A percentile compares a stretch with the other conserved stretches of the same genome.
These are phyloP conservation scores for Enteromius argenteus DNA, from an alignment of 2,797 vertebrate species.

Conservation along the genomic window DNA sequence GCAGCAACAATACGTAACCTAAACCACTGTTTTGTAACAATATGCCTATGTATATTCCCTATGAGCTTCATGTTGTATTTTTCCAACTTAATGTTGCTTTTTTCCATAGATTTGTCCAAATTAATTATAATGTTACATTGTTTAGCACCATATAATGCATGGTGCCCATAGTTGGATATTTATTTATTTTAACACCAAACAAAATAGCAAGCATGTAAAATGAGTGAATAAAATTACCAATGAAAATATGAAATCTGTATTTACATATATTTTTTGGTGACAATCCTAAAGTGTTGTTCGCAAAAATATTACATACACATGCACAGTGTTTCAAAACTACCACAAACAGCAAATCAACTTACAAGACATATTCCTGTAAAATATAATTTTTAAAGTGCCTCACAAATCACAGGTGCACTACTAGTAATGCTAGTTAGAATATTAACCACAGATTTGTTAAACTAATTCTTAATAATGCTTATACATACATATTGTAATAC, in stretches of 20 bases:
- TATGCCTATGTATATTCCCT: neutral
- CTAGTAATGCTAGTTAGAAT: slow-evolving; percentile 31
- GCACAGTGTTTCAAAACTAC: slow-evolving; percentile 17
- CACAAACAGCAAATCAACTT: neutral
- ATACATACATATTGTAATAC: slow-evolving; percentile 1
- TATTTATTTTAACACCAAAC: neutral
- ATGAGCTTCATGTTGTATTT: neutral
- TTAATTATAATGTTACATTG: neutral
- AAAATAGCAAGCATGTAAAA: slow-evolving; percentile 7
- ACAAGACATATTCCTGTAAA: slow-evolving; percentile 34
- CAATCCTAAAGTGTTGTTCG: neutral
- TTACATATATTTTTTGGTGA: neutral
- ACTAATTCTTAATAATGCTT: neutral
- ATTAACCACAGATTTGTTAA: slow-evolving; percentile 35
- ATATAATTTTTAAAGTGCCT: slow-evolving; percentile 41
- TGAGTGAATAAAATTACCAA: slow-evolving; percentile 35
- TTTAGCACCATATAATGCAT: slow-evolving; percentile 49
- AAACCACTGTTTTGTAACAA: neutral
- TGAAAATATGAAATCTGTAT: neutral
- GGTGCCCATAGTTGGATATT: slow-evolving; percentile 38
- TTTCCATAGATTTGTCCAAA: neutral
- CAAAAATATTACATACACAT: neutral
- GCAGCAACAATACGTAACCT: neutral
- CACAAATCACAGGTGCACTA: slow-evolving; percentile 26
- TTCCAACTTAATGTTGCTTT: neutral